A percentile compares a stretch with the other conserved stretches of the same genome.
Conservation (phyloP, 1,140 invertebrate species). For the Acyrthosiphon pisum region DNA sequence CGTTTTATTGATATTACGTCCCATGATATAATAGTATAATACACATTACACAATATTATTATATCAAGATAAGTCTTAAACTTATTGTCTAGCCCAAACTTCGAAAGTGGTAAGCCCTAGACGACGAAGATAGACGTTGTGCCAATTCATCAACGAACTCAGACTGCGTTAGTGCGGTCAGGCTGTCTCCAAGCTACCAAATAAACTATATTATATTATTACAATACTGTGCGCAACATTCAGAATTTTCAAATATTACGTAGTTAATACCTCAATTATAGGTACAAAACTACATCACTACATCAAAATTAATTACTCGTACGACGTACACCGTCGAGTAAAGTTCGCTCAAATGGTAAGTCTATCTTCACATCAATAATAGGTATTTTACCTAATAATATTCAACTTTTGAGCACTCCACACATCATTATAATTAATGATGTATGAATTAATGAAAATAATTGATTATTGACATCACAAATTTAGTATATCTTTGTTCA, state of each 20-base stretch:
- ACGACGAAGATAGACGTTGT: no score
- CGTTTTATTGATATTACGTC: no score
- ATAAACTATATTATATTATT: background rate
- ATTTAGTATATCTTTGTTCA: background rate
- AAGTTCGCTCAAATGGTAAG: constrained; percentile 20
- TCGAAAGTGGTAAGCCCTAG: no score
- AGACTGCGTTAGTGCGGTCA: no score
- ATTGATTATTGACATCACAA: background rate
- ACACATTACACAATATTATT: no score
- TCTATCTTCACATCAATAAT: background rate
- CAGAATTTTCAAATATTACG: background rate
- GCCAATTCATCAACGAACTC: no score
- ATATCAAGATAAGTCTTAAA: no score
- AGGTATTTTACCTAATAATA: background rate
- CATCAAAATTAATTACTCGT: background rate
- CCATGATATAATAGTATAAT: no score
- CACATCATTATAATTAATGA: background rate
- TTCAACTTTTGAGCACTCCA: background rate
- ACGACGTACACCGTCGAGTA: background rate
- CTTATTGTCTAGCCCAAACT: no score
- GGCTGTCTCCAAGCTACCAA: no score
- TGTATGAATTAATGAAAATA: background rate
- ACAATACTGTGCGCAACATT: background rate
- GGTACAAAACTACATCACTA: background rate
- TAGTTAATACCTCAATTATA: background rate